A percentile compares a stretch with the other conserved stretches of the same genome.
Evolutionary conservation across 2,113 vertebrate genomes (phyloP).

Genomic region (Prunella fulvescens): DNA sequence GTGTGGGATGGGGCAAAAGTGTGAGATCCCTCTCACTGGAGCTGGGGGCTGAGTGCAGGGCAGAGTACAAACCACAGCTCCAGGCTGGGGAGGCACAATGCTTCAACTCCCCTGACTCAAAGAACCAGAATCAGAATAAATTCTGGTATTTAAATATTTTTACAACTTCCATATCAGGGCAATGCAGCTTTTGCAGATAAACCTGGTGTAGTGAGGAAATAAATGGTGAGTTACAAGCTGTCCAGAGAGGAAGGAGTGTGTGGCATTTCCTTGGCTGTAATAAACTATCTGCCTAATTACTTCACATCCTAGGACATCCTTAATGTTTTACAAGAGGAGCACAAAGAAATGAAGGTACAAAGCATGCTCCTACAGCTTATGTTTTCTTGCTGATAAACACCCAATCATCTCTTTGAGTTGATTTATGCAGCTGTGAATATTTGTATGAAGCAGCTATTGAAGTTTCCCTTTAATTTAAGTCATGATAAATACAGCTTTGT

Average conservation of each 20-base stretch:
- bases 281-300: conserved; percentile 43
- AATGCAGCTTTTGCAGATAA: conserved; percentile 5
- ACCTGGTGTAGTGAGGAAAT: neutral
- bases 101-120: neutral
- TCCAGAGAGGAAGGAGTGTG: neutral
- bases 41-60: neutral
- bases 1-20: neutral
- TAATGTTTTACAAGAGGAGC: conserved; percentile 31
- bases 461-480: conserved; percentile 43
- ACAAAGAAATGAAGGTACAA: conserved; percentile 31
- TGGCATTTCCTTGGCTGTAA: conserved; percentile 26
- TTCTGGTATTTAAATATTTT: neutral
- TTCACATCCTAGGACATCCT: conserved; percentile 3
- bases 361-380: neutral
- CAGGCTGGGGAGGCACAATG: neutral
- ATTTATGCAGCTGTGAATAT: conserved; percentile 35
- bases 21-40: accelerated
- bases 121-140: neutral
- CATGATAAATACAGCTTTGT: conserved; percentile 11
- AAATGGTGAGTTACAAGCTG: conserved; percentile 12
- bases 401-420: neutral
- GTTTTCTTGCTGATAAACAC: conserved; percentile 40
- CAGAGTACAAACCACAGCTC: neutral
- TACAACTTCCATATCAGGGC: neutral
- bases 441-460: conserved; percentile 25